phyloP scores from a whole-genome alignment of 2,888 invertebrate species.

The Disparrhopalites patrizii region DNA sequence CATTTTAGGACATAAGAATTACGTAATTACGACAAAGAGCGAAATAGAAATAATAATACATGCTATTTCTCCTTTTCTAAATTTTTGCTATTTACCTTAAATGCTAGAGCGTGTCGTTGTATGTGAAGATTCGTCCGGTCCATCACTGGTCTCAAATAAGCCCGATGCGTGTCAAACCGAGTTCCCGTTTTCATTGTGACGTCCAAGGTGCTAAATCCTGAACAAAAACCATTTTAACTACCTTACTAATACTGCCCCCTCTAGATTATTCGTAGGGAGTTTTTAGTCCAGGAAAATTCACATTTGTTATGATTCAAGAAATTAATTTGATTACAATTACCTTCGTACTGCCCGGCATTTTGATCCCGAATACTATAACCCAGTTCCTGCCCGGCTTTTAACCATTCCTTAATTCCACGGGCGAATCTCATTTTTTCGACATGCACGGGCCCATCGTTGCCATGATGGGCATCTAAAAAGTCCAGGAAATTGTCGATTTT shows the following conservation, averaged over 20 bases:
- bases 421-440: constrained; percentile 19
- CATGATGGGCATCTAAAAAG: constrained; percentile 13
- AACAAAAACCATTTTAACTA: no score
- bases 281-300: no score
- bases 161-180: constrained; percentile 21
- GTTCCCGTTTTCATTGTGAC: constrained; percentile 24
- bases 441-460: constrained; percentile 14
- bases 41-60: background rate
- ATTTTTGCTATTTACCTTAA: constrained; percentile 2
- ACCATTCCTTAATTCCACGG: constrained; percentile 15
- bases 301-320: background rate
- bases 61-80: background rate
- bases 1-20: no score
- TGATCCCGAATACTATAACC: constrained; percentile 15
- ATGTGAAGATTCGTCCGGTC: constrained; percentile 10
- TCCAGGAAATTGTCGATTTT: background rate
- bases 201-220: constrained; percentile 20
- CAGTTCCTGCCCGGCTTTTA: constrained; percentile 18
- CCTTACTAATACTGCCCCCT: background rate
- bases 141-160: constrained; percentile 9
- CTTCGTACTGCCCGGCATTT: constrained; percentile 23
- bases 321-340: no score
- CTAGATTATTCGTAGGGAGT: background rate
- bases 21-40: no score
- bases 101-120: constrained; percentile 12